Evolutionary conservation across 2,888 invertebrate genomes (phyloP), one percentile per base, ranked within the genome.

Genomic region (Himalopsyche anomala): DNA sequence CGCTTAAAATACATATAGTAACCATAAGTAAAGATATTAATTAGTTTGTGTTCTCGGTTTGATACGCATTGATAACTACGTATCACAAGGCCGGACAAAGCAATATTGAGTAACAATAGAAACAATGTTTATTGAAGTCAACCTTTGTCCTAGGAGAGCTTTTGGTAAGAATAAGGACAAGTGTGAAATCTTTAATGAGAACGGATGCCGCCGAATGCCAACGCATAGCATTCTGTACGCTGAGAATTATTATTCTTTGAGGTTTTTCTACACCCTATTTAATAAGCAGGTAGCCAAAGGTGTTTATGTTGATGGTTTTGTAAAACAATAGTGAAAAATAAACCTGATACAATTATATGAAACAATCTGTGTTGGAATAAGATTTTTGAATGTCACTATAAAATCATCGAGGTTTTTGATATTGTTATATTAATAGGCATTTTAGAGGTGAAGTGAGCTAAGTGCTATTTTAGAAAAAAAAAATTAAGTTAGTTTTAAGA

Each of bases 111-210:
- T 62, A 81, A 87, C 87, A 87, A 87, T 87, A 56, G 83, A 74
- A 85, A 82, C 56, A 62, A 85, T 84, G 84, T 87, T 86, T 87
- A 86, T 84, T 80, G 86, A 81, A 87, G 88, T 85, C 85, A 81
- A 87, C 87, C 86, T 87, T 85, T 86, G 87, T 87, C 87, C 87
- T 87, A 80, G 79, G 54, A 19, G 1, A 28, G 8, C 62, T 62
- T 62, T 62, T 62, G 62, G 19, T 62, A 62, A 28, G 15, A 62
- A 80, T 84, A 86, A 85, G 85, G 87, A 88, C 88, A 88, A 88
- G 88, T 88, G 88, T 88, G 88, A 88, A 88, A 88, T 88, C 88
- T 87, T 88, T 88, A 88, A 88, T 88, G 88, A 88, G 88, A 81
- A 83, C 85, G 84, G 84, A 79, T 86, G 85, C 85, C 82, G 85